Evolutionary conservation across 2,113 vertebrate species (phyloP), one percentile per base, ranked within the genome.

Genomic region (Bubo bubo): DNA sequence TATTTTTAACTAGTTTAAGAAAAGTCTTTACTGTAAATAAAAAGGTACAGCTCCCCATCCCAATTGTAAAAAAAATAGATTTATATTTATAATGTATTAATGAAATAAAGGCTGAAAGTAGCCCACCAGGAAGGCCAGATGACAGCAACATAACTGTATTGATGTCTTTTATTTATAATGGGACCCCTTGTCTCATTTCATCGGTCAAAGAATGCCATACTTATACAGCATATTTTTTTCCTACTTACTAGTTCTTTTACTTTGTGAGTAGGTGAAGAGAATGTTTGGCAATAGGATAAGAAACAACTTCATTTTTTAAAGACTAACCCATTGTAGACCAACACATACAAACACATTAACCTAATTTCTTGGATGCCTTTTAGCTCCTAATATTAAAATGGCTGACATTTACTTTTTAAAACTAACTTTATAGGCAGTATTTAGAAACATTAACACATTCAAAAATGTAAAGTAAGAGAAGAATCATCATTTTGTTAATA

Each of bases 1-100:
- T 94, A 79, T 97, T 96, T 95, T 95, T 95, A 95, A 92, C 62
- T 67, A 14, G 55, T 66, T 86, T 90, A 83, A 77, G 47, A 86
- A 67, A 92, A 53, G 43, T 49, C 60, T 90, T 91, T 41, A 17
- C 35, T 45, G 63, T 67, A 84, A 74, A 88, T 76, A 93, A 63
- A 79, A 83, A 62, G 11, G 7, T 23, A 62, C 16, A 59, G 4
- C 0, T 59, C 19, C 12, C 12, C 24, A n/a, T 24, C 23, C 13
- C 14, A 67, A 16, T 12, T 50, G 19, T 5, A 9, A 58, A 66
- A 53, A 63, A 79, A 41, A 75, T 5, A 71, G 2, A 39, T 12
- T 49, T 63, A 35, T 20, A 34, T 21, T 45, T 30, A 21, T 64
- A 43, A 79, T 58, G 68, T 62, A 72, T 79, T 28, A 53, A 53